phyloP scores from a whole-genome alignment of 2,797 vertebrate species.

The Atherinosoma microstoma region DNA sequence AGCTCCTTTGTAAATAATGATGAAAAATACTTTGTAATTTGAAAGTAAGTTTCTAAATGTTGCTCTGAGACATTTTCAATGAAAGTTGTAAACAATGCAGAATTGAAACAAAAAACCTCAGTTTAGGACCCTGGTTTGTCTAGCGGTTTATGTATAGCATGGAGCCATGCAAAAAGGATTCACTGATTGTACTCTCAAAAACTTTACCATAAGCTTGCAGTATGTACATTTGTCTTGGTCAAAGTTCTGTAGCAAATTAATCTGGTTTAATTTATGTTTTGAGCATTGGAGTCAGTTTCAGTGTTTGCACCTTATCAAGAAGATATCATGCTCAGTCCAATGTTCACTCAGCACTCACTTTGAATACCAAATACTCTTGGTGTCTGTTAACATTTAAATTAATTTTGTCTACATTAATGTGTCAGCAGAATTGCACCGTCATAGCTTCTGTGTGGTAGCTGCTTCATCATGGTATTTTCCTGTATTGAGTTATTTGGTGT shows the following conservation, averaged over 20 bases:
- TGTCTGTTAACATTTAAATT: neutral
- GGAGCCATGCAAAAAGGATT: neutral
- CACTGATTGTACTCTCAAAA: neutral
- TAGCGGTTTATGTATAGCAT: neutral
- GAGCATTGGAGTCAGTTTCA: neutral
- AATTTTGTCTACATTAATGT: neutral
- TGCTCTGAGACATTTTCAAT: neutral
- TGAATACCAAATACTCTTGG: constrained; percentile 65
- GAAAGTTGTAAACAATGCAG: neutral
- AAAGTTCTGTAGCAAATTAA: neutral
- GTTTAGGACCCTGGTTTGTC: neutral
- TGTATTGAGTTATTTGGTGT: neutral
- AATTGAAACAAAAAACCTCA: neutral
- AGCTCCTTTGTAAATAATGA: neutral
- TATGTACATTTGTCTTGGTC: neutral
- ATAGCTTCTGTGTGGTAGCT: neutral
- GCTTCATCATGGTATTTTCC: neutral
- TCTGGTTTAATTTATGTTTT: neutral
- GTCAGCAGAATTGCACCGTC: constrained; percentile 25
- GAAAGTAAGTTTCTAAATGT: neutral
- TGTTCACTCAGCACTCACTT: constrained; percentile 44
- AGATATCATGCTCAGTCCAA: constrained; percentile 8
- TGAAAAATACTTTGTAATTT: neutral
- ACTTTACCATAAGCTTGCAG: neutral
- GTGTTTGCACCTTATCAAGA: constrained; percentile 19